phyloP scores from a whole-genome alignment of 2,113 vertebrate species.

The Furnarius figulus region DNA sequence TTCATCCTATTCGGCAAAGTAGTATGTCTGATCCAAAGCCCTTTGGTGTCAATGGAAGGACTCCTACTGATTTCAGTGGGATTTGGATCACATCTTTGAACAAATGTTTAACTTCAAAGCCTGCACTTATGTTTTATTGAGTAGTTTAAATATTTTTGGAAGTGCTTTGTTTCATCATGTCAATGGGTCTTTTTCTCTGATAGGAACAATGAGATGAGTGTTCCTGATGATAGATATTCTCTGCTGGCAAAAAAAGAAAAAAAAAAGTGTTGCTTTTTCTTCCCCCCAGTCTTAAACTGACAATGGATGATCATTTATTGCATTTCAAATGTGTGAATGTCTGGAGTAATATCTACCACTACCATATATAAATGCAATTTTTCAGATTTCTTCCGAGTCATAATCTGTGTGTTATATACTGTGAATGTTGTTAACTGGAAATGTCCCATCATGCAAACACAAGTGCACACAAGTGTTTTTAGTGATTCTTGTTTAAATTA shows the following conservation, averaged over 20 bases:
- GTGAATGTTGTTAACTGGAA: not conserved
- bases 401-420: not conserved
- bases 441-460: not conserved
- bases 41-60: constrained; percentile 25
- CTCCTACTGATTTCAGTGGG: not conserved
- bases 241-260: not conserved
- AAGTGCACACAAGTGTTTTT: not conserved
- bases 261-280: not conserved
- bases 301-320: not conserved
- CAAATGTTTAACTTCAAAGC: constrained; percentile 9
- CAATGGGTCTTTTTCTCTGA: not conserved
- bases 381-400: not conserved
- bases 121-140: not conserved
- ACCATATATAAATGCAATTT: not conserved
- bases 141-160: constrained; percentile 33
- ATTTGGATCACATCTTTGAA: constrained; percentile 7
- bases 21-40: not conserved
- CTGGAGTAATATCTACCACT: not conserved
- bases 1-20: not conserved
- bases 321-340: not conserved
- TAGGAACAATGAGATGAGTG: not conserved
- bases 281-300: not conserved
- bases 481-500: not conserved
- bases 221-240: not conserved
- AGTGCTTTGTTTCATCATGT: constrained; percentile 17